Evolutionary conservation across 2,888 invertebrate genomes (phyloP).

Genomic region (Melangyna quadrimaculata): DNA sequence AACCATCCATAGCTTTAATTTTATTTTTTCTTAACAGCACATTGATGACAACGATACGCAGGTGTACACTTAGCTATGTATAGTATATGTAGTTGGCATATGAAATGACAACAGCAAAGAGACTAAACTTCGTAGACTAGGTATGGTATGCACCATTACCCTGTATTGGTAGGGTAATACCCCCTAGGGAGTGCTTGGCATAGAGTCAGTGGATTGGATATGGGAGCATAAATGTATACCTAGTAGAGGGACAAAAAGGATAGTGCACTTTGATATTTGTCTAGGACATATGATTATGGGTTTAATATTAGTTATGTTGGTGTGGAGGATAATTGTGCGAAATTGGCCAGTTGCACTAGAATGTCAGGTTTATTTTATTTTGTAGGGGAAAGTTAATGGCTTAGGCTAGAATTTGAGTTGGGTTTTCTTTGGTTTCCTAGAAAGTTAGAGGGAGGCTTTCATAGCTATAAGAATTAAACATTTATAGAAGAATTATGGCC

Average conservation of each 20-base stretch:
- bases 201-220: neutral
- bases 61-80: slow-evolving; percentile 66
- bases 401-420: slow-evolving; percentile 1
- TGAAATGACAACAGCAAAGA: slow-evolving; percentile 20
- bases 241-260: neutral
- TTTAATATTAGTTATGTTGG: slow-evolving; percentile 26
- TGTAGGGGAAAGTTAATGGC: slow-evolving; percentile 11
- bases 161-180: neutral
- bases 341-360: slow-evolving; percentile 55
- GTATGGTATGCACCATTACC: slow-evolving; percentile 42
- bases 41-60: slow-evolving; percentile 65
- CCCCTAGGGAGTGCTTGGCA: slow-evolving; percentile 51
- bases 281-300: slow-evolving; percentile 54
- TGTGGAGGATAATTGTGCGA: slow-evolving; percentile 61
- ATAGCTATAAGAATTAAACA: slow-evolving; percentile 39
- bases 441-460: neutral
- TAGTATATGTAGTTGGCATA: slow-evolving; percentile 34
- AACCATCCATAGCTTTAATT: neutral
- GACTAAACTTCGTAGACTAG: slow-evolving; percentile 58
- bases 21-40: slow-evolving; percentile 36
- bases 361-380: slow-evolving; percentile 10
- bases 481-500: slow-evolving; percentile 29
- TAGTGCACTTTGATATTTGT: slow-evolving; percentile 58
- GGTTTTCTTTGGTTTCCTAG: slow-evolving; percentile 5
- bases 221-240: neutral